These are phyloP conservation scores for Meiosimyza platycephala DNA, from an alignment of 2,888 invertebrate genomes.

Conservation along the genomic window DNA sequence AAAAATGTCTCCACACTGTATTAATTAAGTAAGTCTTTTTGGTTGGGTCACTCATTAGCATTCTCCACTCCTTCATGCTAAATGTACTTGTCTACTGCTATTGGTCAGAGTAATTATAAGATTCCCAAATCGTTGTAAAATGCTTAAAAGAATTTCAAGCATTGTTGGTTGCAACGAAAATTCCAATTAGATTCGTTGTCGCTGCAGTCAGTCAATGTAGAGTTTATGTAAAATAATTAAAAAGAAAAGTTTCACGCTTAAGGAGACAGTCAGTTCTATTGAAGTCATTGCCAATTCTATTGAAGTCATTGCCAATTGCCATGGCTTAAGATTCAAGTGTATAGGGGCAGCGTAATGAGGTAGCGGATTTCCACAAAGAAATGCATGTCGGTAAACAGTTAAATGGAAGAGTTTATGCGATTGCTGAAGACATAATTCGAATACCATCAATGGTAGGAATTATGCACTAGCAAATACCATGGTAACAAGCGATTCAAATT, in stretches of 20 bases:
- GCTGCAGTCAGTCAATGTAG: too few relatives aligned
- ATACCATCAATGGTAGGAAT: not conserved
- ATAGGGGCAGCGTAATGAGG: not conserved
- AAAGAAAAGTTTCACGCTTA: too few relatives aligned
- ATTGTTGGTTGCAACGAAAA: too few relatives aligned
- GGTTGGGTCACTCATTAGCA: too few relatives aligned
- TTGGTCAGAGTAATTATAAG: conserved; percentile 6
- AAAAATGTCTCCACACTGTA: too few relatives aligned
- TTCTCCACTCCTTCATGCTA: not conserved
- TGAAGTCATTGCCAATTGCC: not conserved
- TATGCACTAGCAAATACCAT: too few relatives aligned
- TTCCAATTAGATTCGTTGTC: too few relatives aligned
- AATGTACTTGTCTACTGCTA: too few relatives aligned
- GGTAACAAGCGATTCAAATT: too few relatives aligned
- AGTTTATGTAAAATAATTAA: too few relatives aligned
- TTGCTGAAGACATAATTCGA: conserved; percentile 14
- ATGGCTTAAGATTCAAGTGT: not conserved
- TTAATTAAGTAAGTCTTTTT: too few relatives aligned
- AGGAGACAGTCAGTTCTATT: too few relatives aligned
- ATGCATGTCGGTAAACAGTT: not conserved
- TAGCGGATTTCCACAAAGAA: not conserved
- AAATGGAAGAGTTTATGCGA: not conserved
- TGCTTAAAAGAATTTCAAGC: not conserved
- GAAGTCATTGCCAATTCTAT: not conserved
- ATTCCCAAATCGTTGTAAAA: conserved; percentile 8